Conservation (phyloP, 2,888 invertebrate genomes). For the Siphonodentalium dalli region DNA sequence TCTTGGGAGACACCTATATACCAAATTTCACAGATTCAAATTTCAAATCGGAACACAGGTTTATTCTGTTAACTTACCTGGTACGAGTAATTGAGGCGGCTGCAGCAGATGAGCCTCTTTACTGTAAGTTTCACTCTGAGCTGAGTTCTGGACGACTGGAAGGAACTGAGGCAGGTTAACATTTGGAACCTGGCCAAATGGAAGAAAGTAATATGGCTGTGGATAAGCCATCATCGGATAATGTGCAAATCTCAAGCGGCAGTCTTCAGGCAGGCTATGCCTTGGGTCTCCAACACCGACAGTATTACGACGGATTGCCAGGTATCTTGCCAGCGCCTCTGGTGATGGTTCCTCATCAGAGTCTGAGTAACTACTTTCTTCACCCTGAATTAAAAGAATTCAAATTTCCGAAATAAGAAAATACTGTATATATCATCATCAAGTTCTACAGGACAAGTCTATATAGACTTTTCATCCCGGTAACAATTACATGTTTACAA, state of each 20-base stretch:
- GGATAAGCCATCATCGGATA: conserved; percentile 54
- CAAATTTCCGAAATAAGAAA: too few relatives aligned
- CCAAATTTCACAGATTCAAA: too few relatives aligned
- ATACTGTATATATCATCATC: too few relatives aligned
- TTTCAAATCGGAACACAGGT: too few relatives aligned
- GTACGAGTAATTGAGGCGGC: conserved; percentile 86
- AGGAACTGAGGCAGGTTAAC: conserved; percentile 85
- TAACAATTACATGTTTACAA: neutral
- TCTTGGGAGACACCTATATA: too few relatives aligned
- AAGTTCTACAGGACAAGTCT: too few relatives aligned
- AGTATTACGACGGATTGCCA: conserved; percentile 83
- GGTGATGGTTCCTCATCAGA: conserved; percentile 66
- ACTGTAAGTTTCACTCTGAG: conserved; percentile 85
- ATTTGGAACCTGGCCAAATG: conserved; percentile 71
- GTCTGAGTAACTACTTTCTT: conserved; percentile 52
- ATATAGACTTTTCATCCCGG: too few relatives aligned
- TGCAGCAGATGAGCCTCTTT: conserved; percentile 93
- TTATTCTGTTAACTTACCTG: too few relatives aligned
- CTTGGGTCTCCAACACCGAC: conserved; percentile 88
- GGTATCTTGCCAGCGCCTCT: conserved; percentile 65
- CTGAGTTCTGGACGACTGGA: conserved; percentile 70
- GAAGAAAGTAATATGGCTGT: conserved; percentile 48
- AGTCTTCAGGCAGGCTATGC: conserved; percentile 73
- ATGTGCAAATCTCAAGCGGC: conserved; percentile 54
- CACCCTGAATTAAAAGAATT: conserved; percentile 31